Evolutionary conservation across 2,113 vertebrate genomes (phyloP), one percentile per base, ranked within the genome.

Genomic region (Hypomesus transpacificus): DNA sequence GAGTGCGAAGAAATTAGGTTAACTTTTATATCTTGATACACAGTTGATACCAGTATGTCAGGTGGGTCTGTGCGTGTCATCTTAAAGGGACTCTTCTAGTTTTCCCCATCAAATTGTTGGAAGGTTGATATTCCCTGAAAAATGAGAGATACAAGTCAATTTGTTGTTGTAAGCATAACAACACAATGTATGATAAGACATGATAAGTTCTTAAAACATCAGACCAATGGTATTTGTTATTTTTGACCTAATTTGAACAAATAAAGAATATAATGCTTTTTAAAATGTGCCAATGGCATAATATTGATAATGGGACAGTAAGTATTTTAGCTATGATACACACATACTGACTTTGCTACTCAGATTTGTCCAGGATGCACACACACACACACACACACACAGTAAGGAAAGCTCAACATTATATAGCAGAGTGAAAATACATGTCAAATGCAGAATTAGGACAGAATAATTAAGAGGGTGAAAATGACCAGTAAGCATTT

Each of bases 31-130:
- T 95, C 94, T 92, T 87, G 95, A 90, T 94, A 95, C 89, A 95
- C 95, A 54, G 92, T 94, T 84, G 96, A 98, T 92, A 94, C 91
- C 87, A 97, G 92, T 92, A 97, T 90, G 84, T 96, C 95, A 90
- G 95, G 95, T 31, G 93, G 95, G 91, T 97, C 94, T 78, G 97
- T 99, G 87, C 96, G 96, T 95, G 96, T 99, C 97, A 99, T 99
- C 93, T 98, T 99, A 95, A 93, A 90, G 88, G 73, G 66, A 88
- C 91, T 91, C 84, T 90, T 91, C 91, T 90, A 84, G 86, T 63
- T 70, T 83, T 88, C 83, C 89, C 87, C 91, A 92, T 97, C 87
- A 96, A 93, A 92, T 70, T 76, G 88, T 88, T 91, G 94, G 78
- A 90, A 92, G 88, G 80, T 82, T 82, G 86, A 79, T 74, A 72